These are phyloP conservation scores for Lepus oiostolus DNA, from an alignment of 2,797 vertebrate genomes.

Conservation along the genomic window DNA sequence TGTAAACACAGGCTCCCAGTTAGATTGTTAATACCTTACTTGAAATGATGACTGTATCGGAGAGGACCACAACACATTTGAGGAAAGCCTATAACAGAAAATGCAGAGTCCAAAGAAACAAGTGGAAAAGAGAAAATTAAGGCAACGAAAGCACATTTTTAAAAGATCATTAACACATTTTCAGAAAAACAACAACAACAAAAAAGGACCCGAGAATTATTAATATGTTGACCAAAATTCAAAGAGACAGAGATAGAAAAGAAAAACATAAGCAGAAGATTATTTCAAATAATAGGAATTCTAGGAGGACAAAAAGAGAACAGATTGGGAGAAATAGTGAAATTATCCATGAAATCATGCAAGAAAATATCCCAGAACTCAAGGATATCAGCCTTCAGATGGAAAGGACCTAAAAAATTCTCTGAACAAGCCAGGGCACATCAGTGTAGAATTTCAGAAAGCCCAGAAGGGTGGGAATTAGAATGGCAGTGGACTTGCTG, in stretches of 20 bases:
- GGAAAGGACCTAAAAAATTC: constrained; percentile 7
- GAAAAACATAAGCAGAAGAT: background rate
- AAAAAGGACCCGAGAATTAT: background rate
- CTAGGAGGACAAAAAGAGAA: background rate
- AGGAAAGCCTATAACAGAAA: constrained; percentile 21
- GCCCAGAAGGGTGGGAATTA: background rate
- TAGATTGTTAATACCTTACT: constrained; percentile 10
- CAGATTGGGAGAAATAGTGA: background rate
- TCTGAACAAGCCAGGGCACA: background rate
- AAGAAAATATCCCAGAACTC: background rate
- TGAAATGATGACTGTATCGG: background rate
- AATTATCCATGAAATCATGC: background rate
- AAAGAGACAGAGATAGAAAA: constrained; percentile 17
- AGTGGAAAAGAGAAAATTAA: constrained; percentile 27
- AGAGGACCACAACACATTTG: background rate
- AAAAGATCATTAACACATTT: background rate
- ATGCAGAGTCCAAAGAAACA: background rate
- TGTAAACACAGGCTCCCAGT: constrained; percentile 1
- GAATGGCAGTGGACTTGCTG: background rate
- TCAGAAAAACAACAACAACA: background rate
- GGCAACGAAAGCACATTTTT: background rate
- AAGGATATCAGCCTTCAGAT: background rate
- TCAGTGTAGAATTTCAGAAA: constrained; percentile 45
- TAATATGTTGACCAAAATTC: constrained; percentile 1
- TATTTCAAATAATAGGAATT: background rate